Evolutionary conservation across 2,888 invertebrate genomes (phyloP).

Genomic region (Habrosyne pyritoides): DNA sequence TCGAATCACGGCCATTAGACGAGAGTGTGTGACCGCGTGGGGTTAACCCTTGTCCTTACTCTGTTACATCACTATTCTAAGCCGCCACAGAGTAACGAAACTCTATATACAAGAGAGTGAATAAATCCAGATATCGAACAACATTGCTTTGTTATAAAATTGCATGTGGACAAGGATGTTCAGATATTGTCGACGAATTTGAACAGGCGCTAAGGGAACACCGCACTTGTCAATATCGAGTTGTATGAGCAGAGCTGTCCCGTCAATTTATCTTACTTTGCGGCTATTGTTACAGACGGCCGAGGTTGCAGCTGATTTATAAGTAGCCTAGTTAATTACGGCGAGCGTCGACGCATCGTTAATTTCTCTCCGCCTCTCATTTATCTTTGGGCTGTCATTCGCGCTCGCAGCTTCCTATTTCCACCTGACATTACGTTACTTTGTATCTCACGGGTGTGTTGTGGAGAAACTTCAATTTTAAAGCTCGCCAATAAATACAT

Average conservation of each 20-base stretch:
- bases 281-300: constrained; percentile 72
- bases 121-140: constrained; percentile 32
- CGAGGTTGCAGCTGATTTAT: constrained; percentile 76
- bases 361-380: constrained; percentile 63
- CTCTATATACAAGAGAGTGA: constrained; percentile 15
- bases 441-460: constrained; percentile 9
- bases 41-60: constrained; percentile 68
- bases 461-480: constrained; percentile 38
- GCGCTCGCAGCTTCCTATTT: constrained; percentile 44
- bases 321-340: constrained; percentile 76
- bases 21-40: constrained; percentile 81
- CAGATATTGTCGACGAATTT: constrained; percentile 39
- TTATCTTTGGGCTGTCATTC: constrained; percentile 59
- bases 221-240: constrained; percentile 73
- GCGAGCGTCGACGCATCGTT: constrained; percentile 66
- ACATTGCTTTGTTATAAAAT: constrained; percentile 15
- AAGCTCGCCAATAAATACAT: constrained; percentile 68
- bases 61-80: constrained; percentile 47
- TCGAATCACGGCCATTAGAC: constrained; percentile 84
- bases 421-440: constrained; percentile 42
- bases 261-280: constrained; percentile 81
- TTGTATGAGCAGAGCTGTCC: constrained; percentile 72
- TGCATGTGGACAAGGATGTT: constrained; percentile 31
- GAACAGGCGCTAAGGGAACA: constrained; percentile 55
- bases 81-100: constrained; percentile 52